phyloP scores from a whole-genome alignment of 1,140 invertebrate species.

The Temnothorax longispinosus region DNA sequence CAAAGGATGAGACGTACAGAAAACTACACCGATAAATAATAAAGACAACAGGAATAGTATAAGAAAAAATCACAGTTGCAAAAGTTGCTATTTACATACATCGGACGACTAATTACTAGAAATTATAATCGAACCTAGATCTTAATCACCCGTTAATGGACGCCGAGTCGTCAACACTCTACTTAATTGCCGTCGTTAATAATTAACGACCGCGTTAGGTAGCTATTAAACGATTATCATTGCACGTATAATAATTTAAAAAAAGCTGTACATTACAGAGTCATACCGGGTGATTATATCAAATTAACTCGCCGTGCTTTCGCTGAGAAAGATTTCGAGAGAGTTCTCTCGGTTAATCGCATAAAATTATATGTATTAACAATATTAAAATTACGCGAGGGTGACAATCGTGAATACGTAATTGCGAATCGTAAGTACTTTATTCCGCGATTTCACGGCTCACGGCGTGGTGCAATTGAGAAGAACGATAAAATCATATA shows the following conservation, averaged over 20 bases:
- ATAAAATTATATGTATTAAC: background rate
- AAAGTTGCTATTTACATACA: background rate
- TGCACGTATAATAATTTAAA: slow-evolving; percentile 21
- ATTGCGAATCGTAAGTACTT: slow-evolving; percentile 19
- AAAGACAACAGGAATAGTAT: background rate
- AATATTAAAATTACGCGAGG: background rate
- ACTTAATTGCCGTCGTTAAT: slow-evolving; percentile 64
- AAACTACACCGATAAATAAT: background rate
- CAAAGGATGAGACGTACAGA: background rate
- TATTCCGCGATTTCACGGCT: slow-evolving; percentile 39
- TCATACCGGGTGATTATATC: background rate
- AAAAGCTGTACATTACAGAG: background rate
- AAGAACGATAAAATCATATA: slow-evolving; percentile 43
- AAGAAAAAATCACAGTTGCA: background rate
- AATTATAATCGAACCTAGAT: slow-evolving; percentile 65
- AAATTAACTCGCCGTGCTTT: background rate
- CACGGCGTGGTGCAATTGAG: slow-evolving; percentile 17
- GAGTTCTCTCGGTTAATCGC: background rate
- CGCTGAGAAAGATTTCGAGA: background rate
- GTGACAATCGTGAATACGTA: slow-evolving; percentile 29
- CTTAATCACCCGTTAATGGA: slow-evolving; percentile 35
- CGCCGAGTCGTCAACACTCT: slow-evolving; percentile 21
- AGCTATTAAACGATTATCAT: slow-evolving; percentile 53
- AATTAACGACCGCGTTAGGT: slow-evolving; percentile 40
- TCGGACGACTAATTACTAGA: slow-evolving; percentile 29